These are phyloP conservation scores for Drosophila nr. fundita DNA, from an alignment of 2,888 invertebrate species.

Conservation along the genomic window DNA sequence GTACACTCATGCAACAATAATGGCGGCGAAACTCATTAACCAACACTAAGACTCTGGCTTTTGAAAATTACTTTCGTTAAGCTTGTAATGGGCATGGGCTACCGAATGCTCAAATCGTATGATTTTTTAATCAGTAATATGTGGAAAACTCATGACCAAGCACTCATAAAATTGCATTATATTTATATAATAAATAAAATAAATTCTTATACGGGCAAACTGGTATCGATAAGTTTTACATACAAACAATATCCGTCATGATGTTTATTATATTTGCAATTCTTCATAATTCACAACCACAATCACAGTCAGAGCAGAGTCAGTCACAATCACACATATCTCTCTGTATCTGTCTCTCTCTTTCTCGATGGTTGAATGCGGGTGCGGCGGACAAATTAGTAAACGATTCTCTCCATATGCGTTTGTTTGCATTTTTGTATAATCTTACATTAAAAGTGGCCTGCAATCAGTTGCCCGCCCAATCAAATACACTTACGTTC, in stretches of 20 bases:
- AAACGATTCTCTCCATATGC: slow-evolving; percentile 14
- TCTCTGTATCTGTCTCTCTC: not conserved
- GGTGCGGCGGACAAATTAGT: slow-evolving; percentile 17
- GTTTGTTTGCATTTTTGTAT: slow-evolving; percentile 7
- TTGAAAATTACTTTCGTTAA: slow-evolving; percentile 19
- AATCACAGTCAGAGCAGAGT: slow-evolving; percentile 7
- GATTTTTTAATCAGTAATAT: slow-evolving; percentile 36
- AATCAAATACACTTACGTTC: not conserved
- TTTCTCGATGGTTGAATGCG: not conserved
- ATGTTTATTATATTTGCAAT: slow-evolving; percentile 18
- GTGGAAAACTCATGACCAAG: slow-evolving; percentile 30
- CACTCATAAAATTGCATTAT: slow-evolving; percentile 42
- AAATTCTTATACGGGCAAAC: slow-evolving; percentile 23
- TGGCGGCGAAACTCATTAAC: slow-evolving; percentile 8
- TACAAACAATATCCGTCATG: slow-evolving; percentile 26
- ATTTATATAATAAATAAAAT: slow-evolving; percentile 4
- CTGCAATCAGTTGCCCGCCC: not conserved
- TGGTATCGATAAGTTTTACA: slow-evolving; percentile 40
- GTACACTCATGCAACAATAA: not conserved
- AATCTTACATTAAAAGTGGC: not conserved
- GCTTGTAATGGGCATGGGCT: slow-evolving; percentile 35
- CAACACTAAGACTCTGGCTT: slow-evolving; percentile 6
- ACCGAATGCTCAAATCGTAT: slow-evolving; percentile 33
- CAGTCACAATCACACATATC: slow-evolving; percentile 1
- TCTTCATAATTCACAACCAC: slow-evolving; percentile 35